Percentiles rank a stretch among this genome's conserved stretches.
Evolutionary conservation across 2,888 invertebrate species (phyloP).

Genomic region (Tiliacea aurago): DNA sequence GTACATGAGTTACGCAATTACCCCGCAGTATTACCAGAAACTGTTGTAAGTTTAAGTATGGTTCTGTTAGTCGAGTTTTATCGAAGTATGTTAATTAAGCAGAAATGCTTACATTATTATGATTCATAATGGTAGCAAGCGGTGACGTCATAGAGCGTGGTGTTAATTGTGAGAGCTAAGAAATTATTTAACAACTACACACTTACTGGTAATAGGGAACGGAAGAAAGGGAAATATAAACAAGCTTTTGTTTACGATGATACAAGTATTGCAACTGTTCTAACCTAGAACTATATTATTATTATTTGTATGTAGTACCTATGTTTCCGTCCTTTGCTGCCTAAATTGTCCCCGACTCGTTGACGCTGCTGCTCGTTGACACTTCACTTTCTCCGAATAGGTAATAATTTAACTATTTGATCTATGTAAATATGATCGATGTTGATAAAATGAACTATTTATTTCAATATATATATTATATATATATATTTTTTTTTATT

Average conservation of each 20-base stretch:
- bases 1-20: background rate
- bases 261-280: slow-evolving; percentile 14
- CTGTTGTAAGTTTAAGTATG: slow-evolving; percentile 26
- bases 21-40: slow-evolving; percentile 9
- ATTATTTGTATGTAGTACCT: background rate
- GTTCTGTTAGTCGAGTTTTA: slow-evolving; percentile 53
- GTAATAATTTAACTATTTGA: too few species aligned
- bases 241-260: slow-evolving; percentile 47
- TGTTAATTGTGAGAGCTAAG: slow-evolving; percentile 65
- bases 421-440: too few species aligned
- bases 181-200: slow-evolving; percentile 61
- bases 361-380: too few species aligned
- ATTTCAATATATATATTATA: too few species aligned
- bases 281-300: slow-evolving; percentile 1
- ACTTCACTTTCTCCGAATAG: too few species aligned
- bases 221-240: slow-evolving; percentile 43
- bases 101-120: slow-evolving; percentile 66
- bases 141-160: slow-evolving; percentile 64
- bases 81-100: slow-evolving; percentile 67
- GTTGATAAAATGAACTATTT: too few species aligned
- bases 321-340: too few species aligned
- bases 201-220: slow-evolving; percentile 29
- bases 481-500: too few species aligned
- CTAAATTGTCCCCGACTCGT: too few species aligned
- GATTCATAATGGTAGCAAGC: slow-evolving; percentile 63